Percentiles rank a stretch among this genome's conserved stretches.
Conservation (phyloP, 2,113 vertebrate species). For the Pseudonaja textilis region DNA sequence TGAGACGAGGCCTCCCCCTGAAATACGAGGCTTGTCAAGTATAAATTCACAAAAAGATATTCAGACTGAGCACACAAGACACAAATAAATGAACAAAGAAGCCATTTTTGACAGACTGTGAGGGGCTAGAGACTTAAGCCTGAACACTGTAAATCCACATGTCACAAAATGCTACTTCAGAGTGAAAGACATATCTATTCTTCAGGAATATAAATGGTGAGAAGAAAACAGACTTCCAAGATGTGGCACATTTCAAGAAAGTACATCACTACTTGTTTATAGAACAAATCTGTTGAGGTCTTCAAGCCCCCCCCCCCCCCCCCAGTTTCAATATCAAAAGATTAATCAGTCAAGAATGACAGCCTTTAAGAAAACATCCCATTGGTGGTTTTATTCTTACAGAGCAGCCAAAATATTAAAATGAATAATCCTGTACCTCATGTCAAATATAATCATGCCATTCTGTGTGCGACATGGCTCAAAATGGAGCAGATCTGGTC, state of each 20-base stretch:
- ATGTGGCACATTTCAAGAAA: constrained; percentile 66
- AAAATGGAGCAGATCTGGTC: constrained; percentile 31
- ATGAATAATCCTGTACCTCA: constrained; percentile 21
- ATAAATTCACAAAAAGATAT: constrained; percentile 83
- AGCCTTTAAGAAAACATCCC: constrained; percentile 27
- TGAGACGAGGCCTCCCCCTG: constrained; percentile 76
- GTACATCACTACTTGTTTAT: constrained; percentile 57
- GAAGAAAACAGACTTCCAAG: constrained; percentile 69
- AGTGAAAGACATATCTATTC: constrained; percentile 76
- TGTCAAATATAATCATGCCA: constrained; percentile 47
- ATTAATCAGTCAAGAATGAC: constrained; percentile 52
- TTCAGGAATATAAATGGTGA: constrained; percentile 81
- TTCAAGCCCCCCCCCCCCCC: constrained; percentile 8
- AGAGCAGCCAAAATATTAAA: constrained; percentile 37
- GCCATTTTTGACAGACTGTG: constrained; percentile 79
- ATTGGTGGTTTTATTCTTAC: constrained; percentile 29
- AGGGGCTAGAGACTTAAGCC: constrained; percentile 78
- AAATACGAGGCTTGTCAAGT: constrained; percentile 82
- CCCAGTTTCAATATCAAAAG: constrained; percentile 45
- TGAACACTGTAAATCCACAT: constrained; percentile 82
- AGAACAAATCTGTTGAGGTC: constrained; percentile 57
- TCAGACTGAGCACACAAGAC: constrained; percentile 79
- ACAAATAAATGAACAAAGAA: constrained; percentile 81
- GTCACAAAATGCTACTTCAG: constrained; percentile 71
- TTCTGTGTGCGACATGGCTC: background rate